Percentiles rank a stretch among this genome's conserved stretches.
phyloP scores from a whole-genome alignment of 2,113 vertebrate species.

The Poeciliopsis occidentalis region DNA sequence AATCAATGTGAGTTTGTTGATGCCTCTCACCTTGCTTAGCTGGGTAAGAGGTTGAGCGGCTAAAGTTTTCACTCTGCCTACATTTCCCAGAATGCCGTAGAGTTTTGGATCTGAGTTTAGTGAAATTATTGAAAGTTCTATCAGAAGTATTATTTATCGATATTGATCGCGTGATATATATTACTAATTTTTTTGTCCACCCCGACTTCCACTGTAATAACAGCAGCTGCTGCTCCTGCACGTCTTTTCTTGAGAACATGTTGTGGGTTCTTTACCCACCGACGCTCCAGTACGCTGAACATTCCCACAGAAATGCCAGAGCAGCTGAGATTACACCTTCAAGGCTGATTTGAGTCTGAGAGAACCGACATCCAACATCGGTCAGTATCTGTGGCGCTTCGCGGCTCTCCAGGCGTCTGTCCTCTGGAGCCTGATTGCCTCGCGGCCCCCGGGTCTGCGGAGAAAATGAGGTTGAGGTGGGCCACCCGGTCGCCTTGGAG shows the following conservation, averaged over 20 bases:
- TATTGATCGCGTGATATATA: no score
- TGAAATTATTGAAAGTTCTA: no score
- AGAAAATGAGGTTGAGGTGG: slow-evolving; percentile 82
- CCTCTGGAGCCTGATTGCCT: slow-evolving; percentile 80
- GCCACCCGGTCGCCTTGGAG: slow-evolving; percentile 64
- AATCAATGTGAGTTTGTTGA: no score
- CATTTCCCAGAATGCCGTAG: no score
- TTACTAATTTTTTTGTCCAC: no score
- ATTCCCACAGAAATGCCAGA: slow-evolving; percentile 1
- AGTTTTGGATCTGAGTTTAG: no score
- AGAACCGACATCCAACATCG: slow-evolving; percentile 27
- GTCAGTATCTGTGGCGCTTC: slow-evolving; percentile 67
- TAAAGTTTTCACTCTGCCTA: no score
- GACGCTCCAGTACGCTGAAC: neutral
- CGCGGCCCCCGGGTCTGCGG: slow-evolving; percentile 65
- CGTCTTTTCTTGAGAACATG: neutral
- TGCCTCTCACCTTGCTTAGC: no score
- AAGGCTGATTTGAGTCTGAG: slow-evolving; percentile 9
- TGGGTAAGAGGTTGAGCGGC: no score
- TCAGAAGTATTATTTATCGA: no score
- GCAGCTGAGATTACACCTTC: neutral
- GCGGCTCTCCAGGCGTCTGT: slow-evolving; percentile 65
- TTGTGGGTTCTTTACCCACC: neutral
- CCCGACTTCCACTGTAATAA: no score
- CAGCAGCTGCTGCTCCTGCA: no score